Percentiles rank a stretch among this genome's conserved stretches.
Conservation (phyloP, 1,140 invertebrate species). For the Lepidurus apus region DNA sequence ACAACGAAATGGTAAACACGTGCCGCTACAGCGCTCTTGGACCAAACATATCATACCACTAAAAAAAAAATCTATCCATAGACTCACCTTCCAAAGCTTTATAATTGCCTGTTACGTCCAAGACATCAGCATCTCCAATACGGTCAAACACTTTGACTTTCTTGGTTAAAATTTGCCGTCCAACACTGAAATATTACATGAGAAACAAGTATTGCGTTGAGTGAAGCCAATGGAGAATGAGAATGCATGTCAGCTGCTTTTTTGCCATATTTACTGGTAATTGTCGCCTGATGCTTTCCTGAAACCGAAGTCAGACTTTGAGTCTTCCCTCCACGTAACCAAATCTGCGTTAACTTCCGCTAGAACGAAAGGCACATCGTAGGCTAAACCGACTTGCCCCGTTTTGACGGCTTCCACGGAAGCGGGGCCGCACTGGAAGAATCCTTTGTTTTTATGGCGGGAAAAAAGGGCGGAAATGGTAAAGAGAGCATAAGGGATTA, state of each 20-base stretch:
- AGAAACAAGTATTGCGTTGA: too few species aligned
- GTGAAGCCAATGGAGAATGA: neutral
- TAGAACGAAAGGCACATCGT: conserved; percentile 69
- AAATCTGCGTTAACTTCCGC: conserved; percentile 73
- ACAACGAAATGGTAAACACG: neutral
- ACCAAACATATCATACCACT: neutral
- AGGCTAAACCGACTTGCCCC: conserved; percentile 66
- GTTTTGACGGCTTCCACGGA: conserved; percentile 61
- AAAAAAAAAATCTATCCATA: neutral
- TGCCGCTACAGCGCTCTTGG: neutral
- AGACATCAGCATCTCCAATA: conserved; percentile 58
- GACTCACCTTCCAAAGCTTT: conserved; percentile 63
- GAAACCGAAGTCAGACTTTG: conserved; percentile 59
- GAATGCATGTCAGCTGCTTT: neutral
- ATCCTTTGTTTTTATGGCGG: conserved; percentile 41
- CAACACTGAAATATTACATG: conserved; percentile 58
- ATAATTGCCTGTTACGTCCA: conserved; percentile 66
- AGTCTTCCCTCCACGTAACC: conserved; percentile 61
- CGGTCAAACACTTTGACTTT: conserved; percentile 63
- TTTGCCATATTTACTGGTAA: conserved; percentile 51
- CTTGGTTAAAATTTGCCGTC: conserved; percentile 69
- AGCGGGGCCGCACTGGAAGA: conserved; percentile 59
- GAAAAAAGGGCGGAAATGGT: conserved; percentile 30
- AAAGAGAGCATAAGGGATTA: conserved; percentile 25
- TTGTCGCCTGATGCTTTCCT: conserved; percentile 61